Percentiles rank a stretch among this genome's conserved stretches.
phyloP scores from a whole-genome alignment of 2,888 invertebrate species.

The Drosophila neoperkinsi region DNA sequence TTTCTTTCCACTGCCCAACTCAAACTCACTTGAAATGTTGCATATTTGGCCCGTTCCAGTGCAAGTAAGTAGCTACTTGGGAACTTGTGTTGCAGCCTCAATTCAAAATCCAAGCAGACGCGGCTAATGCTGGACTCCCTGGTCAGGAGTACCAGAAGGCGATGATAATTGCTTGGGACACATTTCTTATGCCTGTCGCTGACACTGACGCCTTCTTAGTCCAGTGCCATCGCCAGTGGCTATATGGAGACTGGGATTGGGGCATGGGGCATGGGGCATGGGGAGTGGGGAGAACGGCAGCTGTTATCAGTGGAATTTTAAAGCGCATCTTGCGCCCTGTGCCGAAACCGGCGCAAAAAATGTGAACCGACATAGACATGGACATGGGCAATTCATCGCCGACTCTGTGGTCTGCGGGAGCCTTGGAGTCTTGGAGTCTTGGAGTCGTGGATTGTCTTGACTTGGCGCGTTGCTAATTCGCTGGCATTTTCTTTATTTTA shows the following conservation, averaged over 20 bases:
- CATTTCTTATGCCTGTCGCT: constrained; percentile 75
- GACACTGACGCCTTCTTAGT: constrained; percentile 72
- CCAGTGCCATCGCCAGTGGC: constrained; percentile 47
- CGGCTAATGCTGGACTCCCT: constrained; percentile 11
- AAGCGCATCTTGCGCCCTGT: constrained; percentile 66
- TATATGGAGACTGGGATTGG: constrained; percentile 9
- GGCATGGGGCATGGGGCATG: background rate
- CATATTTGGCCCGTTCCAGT: constrained; percentile 12
- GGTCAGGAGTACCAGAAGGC: constrained; percentile 26
- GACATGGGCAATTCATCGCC: constrained; percentile 71
- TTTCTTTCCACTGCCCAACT: background rate
- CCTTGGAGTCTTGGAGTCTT: background rate
- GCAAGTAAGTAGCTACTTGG: constrained; percentile 21
- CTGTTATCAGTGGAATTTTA: constrained; percentile 77
- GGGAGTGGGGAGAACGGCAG: constrained; percentile 15
- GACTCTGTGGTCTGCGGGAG: constrained; percentile 25
- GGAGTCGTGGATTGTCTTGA: constrained; percentile 36
- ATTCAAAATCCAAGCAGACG: constrained; percentile 26
- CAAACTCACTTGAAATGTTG: constrained; percentile 11
- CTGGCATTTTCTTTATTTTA: constrained; percentile 80
- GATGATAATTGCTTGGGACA: constrained; percentile 70
- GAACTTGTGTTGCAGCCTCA: constrained; percentile 25
- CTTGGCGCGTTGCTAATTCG: constrained; percentile 68
- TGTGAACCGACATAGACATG: constrained; percentile 55
- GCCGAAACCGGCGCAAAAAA: constrained; percentile 44